phyloP scores from a whole-genome alignment of 2,797 vertebrate species.

The Melanotaenia parkinsoni region DNA sequence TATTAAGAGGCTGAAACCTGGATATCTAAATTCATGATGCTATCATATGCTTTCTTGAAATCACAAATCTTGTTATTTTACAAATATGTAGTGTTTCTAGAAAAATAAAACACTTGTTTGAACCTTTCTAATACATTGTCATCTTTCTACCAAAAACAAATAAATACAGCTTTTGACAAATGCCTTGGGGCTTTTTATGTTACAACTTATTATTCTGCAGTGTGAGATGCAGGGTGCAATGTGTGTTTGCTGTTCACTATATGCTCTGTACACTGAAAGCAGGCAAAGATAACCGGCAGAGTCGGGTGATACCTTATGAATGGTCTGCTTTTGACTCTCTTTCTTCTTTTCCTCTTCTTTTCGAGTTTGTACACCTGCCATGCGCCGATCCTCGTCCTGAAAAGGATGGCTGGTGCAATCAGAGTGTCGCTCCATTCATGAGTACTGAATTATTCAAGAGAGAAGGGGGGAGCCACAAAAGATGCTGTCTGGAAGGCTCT shows the following conservation, averaged over 20 bases:
- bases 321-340: constrained; percentile 93
- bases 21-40: background rate
- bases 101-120: constrained; percentile 8
- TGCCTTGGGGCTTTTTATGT: background rate
- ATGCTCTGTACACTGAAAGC: constrained; percentile 7
- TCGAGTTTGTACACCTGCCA: constrained; percentile 91
- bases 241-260: background rate
- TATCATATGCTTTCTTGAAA: background rate
- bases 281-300: constrained; percentile 33
- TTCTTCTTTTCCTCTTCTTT: constrained; percentile 98
- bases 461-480: constrained; percentile 51
- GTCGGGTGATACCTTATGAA: constrained; percentile 89
- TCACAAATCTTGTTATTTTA: constrained; percentile 9
- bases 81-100: background rate
- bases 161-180: background rate
- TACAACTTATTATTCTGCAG: constrained; percentile 9
- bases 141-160: background rate
- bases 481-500: constrained; percentile 29
- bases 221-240: background rate
- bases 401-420: constrained; percentile 66
- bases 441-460: constrained; percentile 65
- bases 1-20: background rate
- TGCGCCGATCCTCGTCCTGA: constrained; percentile 98
- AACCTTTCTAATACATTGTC: background rate
- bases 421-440: constrained; percentile 68